Evolutionary conservation across 2,888 invertebrate species (phyloP).

Genomic region (Dynastes maya): DNA sequence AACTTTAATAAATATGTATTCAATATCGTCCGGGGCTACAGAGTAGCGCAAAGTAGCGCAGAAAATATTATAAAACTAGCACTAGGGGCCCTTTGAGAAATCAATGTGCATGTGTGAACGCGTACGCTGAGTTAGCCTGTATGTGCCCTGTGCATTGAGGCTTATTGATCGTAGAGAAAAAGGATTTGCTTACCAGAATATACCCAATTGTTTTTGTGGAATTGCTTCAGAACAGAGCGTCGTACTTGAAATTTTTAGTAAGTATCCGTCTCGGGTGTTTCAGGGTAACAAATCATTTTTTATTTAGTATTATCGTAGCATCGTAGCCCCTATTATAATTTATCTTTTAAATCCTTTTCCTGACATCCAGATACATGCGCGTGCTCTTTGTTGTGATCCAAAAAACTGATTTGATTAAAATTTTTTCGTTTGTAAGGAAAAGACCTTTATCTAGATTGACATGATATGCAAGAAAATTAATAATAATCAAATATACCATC

Average conservation of each 20-base stretch:
- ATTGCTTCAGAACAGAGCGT: constrained; percentile 7
- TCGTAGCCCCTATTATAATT: not conserved
- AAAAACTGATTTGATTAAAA: too few relatives aligned
- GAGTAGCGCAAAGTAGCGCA: constrained; percentile 22
- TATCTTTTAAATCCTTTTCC: not conserved
- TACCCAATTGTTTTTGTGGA: constrained; percentile 37
- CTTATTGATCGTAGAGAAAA: constrained; percentile 45
- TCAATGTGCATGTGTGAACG: constrained; percentile 37
- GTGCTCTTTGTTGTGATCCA: too few relatives aligned
- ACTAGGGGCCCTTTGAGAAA: constrained; percentile 41
- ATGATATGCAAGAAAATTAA: too few relatives aligned
- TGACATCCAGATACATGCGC: not conserved
- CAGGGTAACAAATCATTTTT: constrained; percentile 19
- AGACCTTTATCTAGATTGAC: too few relatives aligned
- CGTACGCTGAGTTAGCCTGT: constrained; percentile 1
- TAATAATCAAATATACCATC: too few relatives aligned
- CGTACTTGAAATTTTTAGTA: constrained; percentile 33
- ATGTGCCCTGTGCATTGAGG: constrained; percentile 42
- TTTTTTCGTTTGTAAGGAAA: too few relatives aligned
- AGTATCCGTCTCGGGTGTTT: not conserved
- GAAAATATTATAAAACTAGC: constrained; percentile 37
- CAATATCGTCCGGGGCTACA: constrained; percentile 40
- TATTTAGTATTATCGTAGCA: not conserved
- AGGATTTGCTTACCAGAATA: constrained; percentile 49
- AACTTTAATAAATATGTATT: constrained; percentile 48